Conservation (phyloP, 2,113 vertebrate species). For the Plecturocebus donacophilus region DNA sequence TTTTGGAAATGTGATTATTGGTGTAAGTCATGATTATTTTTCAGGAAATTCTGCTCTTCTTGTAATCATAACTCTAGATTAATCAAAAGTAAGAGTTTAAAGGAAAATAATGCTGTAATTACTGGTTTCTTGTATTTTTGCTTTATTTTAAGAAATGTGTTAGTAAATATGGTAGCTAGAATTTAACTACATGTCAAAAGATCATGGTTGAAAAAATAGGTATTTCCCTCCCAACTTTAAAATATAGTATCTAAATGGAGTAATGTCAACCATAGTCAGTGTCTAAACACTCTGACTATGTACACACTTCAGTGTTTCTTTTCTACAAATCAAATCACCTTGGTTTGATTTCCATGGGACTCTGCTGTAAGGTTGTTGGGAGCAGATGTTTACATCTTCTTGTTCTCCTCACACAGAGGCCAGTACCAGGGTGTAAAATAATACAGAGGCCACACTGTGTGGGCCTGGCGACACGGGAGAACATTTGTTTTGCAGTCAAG, state of each 20-base stretch:
- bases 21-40: constrained; percentile 84
- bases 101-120: constrained; percentile 9
- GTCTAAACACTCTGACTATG: not conserved
- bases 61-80: not conserved
- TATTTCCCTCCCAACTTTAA: not conserved
- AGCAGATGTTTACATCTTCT: not conserved
- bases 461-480: rapidly evolving
- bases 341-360: not conserved
- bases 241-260: not conserved
- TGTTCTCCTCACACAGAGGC: not conserved
- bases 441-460: not conserved
- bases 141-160: constrained; percentile 41
- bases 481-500: not conserved
- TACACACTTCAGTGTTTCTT: not conserved
- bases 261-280: rapidly evolving
- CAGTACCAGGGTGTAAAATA: not conserved
- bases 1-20: constrained; percentile 86
- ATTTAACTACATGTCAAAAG: not conserved
- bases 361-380: not conserved
- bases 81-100: not conserved
- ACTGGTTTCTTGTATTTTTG: not conserved
- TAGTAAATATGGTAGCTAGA: not conserved
- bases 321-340: not conserved
- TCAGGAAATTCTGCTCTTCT: not conserved
- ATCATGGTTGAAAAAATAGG: not conserved